These are phyloP conservation scores for Monopterus albus DNA, from an alignment of 2,113 vertebrate genomes.

Conservation along the genomic window DNA sequence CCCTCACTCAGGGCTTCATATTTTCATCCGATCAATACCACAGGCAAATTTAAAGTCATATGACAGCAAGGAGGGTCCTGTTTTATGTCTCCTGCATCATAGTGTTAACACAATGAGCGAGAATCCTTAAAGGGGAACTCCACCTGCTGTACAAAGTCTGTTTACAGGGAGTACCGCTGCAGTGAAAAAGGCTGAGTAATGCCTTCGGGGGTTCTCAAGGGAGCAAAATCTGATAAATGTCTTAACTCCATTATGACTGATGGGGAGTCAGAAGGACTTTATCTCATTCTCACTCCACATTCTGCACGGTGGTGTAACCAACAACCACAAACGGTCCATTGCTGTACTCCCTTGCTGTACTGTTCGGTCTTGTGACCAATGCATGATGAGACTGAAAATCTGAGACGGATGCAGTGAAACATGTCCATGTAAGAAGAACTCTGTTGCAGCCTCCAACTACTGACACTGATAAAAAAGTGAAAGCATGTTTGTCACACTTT, in stretches of 20 bases:
- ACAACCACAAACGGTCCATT: constrained; percentile 29
- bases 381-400: constrained; percentile 14
- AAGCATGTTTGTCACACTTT: neutral
- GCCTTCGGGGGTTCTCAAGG: neutral
- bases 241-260: constrained; percentile 4
- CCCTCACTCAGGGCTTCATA: neutral
- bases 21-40: neutral
- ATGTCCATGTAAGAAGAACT: constrained; percentile 1
- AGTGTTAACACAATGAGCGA: neutral
- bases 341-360: constrained; percentile 10
- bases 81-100: neutral
- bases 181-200: neutral
- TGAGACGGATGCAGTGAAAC: neutral
- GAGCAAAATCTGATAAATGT: neutral
- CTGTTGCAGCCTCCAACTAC: neutral
- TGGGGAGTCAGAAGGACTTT: constrained; percentile 27
- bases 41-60: neutral
- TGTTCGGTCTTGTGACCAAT: constrained; percentile 4
- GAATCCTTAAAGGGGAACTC: neutral
- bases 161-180: neutral
- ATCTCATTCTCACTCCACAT: constrained; percentile 68
- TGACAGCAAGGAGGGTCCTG: neutral
- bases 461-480: neutral
- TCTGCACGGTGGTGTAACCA: constrained; percentile 55
- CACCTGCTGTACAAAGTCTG: neutral